Evolutionary conservation across 2,888 invertebrate species (phyloP), one percentile per base, ranked within the genome.

Genomic region (Eristalis tenax): DNA sequence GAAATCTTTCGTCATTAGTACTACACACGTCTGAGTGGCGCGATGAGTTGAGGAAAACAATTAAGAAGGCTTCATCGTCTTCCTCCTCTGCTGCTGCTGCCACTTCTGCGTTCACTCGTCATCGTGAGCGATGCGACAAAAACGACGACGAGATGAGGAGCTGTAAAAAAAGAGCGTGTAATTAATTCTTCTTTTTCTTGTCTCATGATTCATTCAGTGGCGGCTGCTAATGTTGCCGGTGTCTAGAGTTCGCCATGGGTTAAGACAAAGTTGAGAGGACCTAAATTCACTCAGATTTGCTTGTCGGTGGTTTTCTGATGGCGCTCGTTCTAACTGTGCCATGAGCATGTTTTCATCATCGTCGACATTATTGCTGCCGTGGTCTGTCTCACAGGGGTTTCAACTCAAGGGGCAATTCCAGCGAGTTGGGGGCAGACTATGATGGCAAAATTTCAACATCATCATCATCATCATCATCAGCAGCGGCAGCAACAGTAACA

Each of bases 291-390:
- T 63, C 32, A 63, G 57, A 68, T 78, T 56, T 73, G 56, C 59
- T 68, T 65, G 56, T 65, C 57, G 35, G 56, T 50, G 59, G 57
- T 70, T 61, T 71, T 66, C 22, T 69, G 69, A 18, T 75, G 26
- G 23, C 69, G 23, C 69, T 71, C 71, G 71, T 76, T 83, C 79
- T 87, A 87, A 76, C 75, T 83, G 86, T 83, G 79, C 76, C 79
- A 63, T 59, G 59, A 75, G 71, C 83, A 83, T 83, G 23, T 68
- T 85, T 82, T 82, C 77, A 74, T 82, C 85, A 77, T 64, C 71
- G 64, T 28, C 63, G 50, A 38, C 35, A 40, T 70, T 64, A 35
- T 73, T 15, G 43, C 26, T 32, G 13, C 32, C 32, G 23, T 65
- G 13, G n/a, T 18, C 38, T 22, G 63, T 28, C 26, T 32, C 28